phyloP scores from a whole-genome alignment of 2,113 vertebrate genomes.

The Myiagra hebetior region DNA sequence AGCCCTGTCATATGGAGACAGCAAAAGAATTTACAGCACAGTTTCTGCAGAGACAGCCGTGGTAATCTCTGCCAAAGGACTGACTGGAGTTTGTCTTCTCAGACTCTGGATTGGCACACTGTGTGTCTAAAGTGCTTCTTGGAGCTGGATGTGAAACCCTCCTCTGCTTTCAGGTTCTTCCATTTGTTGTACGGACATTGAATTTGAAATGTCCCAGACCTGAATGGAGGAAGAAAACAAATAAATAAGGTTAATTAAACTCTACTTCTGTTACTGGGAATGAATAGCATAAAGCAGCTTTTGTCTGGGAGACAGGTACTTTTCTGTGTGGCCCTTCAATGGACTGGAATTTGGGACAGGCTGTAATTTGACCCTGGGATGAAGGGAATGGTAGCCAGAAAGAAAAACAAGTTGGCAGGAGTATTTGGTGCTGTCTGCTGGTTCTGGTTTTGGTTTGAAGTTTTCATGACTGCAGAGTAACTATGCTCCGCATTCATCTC shows the following conservation, averaged over 20 bases:
- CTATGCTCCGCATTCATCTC: not conserved
- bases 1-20: not conserved
- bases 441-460: not conserved
- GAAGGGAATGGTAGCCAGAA: not conserved
- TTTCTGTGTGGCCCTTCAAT: constrained; percentile 32
- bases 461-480: not conserved
- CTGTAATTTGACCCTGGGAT: constrained; percentile 13
- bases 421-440: not conserved
- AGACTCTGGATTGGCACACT: not conserved
- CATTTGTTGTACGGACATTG: not conserved
- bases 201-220: constrained; percentile 29
- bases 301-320: constrained; percentile 56
- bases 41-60: not conserved
- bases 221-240: not conserved
- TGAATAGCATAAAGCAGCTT: constrained; percentile 42
- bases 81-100: not conserved
- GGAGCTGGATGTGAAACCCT: constrained; percentile 6
- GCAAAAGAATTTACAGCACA: not conserved
- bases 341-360: constrained; percentile 25
- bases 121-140: not conserved
- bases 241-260: constrained; percentile 45
- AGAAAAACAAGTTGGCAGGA: constrained; percentile 25
- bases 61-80: not conserved
- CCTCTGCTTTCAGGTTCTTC: constrained; percentile 30
- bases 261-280: not conserved